Conservation (phyloP, 1,140 invertebrate genomes). For the Lamellibrachia luymesi region DNA sequence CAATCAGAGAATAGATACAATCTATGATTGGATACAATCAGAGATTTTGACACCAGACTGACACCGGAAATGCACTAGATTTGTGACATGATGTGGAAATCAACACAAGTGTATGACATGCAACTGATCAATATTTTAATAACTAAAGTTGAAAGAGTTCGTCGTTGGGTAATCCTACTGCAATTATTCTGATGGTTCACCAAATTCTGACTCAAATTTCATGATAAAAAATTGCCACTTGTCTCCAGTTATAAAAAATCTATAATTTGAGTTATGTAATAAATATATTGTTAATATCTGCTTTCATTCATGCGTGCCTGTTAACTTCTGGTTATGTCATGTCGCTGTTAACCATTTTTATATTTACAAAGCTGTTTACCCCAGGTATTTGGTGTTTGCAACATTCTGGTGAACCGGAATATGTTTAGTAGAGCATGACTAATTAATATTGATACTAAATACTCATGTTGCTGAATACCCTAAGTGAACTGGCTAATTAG, state of each 20-base stretch:
- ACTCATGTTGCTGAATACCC: background rate
- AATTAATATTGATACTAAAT: background rate
- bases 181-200: background rate
- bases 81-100: background rate
- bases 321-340: background rate
- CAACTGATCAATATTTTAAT: background rate
- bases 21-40: background rate
- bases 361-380: too few relatives aligned
- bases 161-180: background rate
- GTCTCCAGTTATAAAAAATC: background rate
- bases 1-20: background rate
- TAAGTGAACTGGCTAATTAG: background rate
- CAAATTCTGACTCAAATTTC: background rate
- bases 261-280: background rate
- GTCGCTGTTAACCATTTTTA: background rate
- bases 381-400: background rate
- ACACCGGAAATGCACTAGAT: background rate
- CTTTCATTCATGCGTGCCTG: background rate
- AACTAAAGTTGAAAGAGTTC: background rate
- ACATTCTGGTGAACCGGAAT: background rate
- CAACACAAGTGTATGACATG: background rate
- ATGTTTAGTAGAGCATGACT: background rate
- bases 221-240: background rate
- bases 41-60: background rate
- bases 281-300: background rate